Evolutionary conservation across 2,797 vertebrate species (phyloP), one percentile per base, ranked within the genome.

Genomic region (Astyanax mexicanus): DNA sequence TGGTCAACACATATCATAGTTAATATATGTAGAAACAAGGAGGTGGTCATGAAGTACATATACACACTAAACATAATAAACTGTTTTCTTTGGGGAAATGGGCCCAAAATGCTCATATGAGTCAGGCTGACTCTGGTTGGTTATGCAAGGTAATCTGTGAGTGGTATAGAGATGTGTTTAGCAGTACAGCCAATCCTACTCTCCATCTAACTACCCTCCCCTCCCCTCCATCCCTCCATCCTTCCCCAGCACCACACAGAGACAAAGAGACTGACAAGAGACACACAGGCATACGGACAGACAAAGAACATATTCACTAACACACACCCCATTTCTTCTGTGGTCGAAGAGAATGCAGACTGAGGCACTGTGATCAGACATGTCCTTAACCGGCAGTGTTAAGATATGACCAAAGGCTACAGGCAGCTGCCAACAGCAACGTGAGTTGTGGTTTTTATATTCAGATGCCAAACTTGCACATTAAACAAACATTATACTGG

Each of bases 321-420:
- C 21, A 71, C 2, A 70, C 37, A 72, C 25, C 38, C 62, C 55
- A 62, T 32, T 65, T 82, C 74, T 65, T 81, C 74, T 79, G 72
- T 72, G 27, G 10, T 64, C 25, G 71, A 32, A 13, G 15, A 19
- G 4, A 25, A 5, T 6, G 4, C 55, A 35, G 27, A 29, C 9
- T 37, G 25, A 64, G 10, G 21, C 40, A 10, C 52, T 25, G 52
- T n/a, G 44, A 77, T 29, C 52, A 60, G 21, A 66, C 25, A 19
- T 29, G 61, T 52, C 40, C 61, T 32, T 52, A 27, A 29, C 49
- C 51, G 64, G 47, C 67, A 69, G 67, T 69, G 35, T 69, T n/a
- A n/a, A n/a, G n/a, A 55, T 55, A 40, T 40, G 51, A 69, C 35
- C 49, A 54, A 29, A 71, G 23, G 27, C 52, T 44, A 32, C 23